Base-by-base conservation (phyloP, 2,888 invertebrate species). In the Tenthredo scrophulariae region DNA sequence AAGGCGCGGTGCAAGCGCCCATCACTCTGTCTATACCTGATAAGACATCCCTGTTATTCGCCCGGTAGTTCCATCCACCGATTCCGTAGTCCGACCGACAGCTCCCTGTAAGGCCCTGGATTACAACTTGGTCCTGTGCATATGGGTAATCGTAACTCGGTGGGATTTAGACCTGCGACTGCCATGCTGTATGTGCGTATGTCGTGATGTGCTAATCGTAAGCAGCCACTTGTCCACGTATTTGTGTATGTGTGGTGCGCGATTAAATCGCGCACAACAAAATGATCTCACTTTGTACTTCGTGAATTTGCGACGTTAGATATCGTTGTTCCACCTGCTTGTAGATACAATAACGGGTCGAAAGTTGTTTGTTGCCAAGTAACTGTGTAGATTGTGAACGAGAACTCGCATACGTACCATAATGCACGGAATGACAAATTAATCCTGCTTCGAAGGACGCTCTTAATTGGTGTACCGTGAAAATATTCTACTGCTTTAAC, bases 11-110 rank as follows among this genome's bases (percentile, higher is more conserved):
- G 65, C 40, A 67, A 40, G 75, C 84, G n/a, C 79, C 77, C 62
- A 77, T 84, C 84, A 75, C 65, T 84, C 84, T 84, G 84, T 84
- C 40, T 79, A 82, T 50, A 29, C 22, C 84, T 50, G 84, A 84
- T 84, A 84, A 84, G 79, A 84, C 79, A 15, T 72, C 67, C 84
- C 84, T 70, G 84, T 84, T 84, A 46, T 84, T 72, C 50, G 33
- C 72, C 72, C 50, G 65, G 43, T 67, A 82, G 82, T 82, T 10
- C 74, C 40, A 74, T 43, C 74, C 43, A 13, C 26, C 46, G 77
- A 54, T 77, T 50, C 15, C 54, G 22, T 50, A 54, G 77, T 77
- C 77, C 33, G 18, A 77, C 77, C 50, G 26, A 50, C 77, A 54
- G 77, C 50, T 46, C 3, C 26, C 79, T 80, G 62, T 40, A 37